Base-by-base conservation (phyloP, 2,113 vertebrate genomes). In the Mesocricetus auratus region DNA sequence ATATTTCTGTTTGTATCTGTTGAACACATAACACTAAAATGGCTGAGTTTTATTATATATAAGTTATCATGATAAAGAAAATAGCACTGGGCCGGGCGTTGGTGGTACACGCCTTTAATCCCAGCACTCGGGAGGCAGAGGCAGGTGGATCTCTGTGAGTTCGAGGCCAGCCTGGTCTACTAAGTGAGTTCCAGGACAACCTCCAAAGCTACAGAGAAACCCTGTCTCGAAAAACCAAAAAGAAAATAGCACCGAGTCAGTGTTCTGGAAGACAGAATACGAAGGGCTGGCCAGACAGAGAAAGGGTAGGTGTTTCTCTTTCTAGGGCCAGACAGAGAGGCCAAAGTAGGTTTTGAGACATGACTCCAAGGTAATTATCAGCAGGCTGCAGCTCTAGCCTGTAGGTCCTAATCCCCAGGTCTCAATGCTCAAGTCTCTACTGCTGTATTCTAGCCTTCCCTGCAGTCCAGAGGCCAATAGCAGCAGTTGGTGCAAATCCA, bases 401-500 rank as follows among this genome's bases (percentile, higher is more conserved):
- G 75, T 88, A 24, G 0, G 45, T 36, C 50, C 93, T 97, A 96
- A 97, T 91, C 96, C 94, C 31, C 16, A 15, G 74, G 60, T 42
- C 45, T 89, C 95, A 95, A 97, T 87, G 96, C 90, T 31, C 24
- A 33, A 79, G 93, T 79, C 92, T 93, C 93, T 75, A 71, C 26
- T 7, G 39, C 68, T 94, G 96, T 91, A 95, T 97, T 83, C 66
- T 17, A 89, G 97, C 82, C 86, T 95, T 29, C 68, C 71, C 68
- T 22, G 62, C 50, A 60, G 90, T 74, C 71, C 82, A 62, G 89
- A 95, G 95, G 82, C 96, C 96, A 95, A 97, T 36, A 17, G 95
- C 82, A 94, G 83, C 77, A 71, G 62, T 69, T 16, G 1, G 77
- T 69, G 24, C 82, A 92, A 97, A 98, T 96, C 94, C 97, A 90